Evolutionary conservation across 1,140 invertebrate species (phyloP), one percentile per base, ranked within the genome.

Genomic region (Danaus plexippus): DNA sequence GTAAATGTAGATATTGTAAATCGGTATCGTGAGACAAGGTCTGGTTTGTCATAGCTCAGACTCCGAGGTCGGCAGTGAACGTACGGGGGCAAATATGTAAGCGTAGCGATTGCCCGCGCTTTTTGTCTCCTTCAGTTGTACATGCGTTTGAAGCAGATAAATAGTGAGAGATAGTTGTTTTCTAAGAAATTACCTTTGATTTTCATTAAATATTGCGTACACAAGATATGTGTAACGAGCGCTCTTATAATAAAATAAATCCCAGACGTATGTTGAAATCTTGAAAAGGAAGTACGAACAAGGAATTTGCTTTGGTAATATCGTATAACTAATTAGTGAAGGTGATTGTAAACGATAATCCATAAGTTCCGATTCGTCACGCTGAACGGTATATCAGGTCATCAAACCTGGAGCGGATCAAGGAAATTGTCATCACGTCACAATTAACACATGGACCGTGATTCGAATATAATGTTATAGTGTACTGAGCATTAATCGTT

Each of bases 21-120:
- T 57, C 68, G 61, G 66, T 69, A 73, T 77, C 71, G 69, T 65
- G 66, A 50, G 57, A 56, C 59, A 83, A 83, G 80, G 77, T 80
- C 79, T 74, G 69, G 59, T 67, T 61, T 67, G 57, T 72, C 67
- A 64, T 67, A 63, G 59, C 61, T 63, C 54, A 46, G 49, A 18
- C 60, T 54, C 56, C 80, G 78, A 81, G 80, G 80, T 80, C 80
- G 59, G 55, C 68, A 54, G 80, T 84, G 80, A 84, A 84, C 67
- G 80, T 75, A 67, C 72, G 60, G 64, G 60, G 59, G 64, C 70
- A 75, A 75, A 73, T 71, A 75, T 73, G 66, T 68, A 64, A 68
- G 62, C 65, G 66, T 72, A 69, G 68, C 70, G 73, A 70, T 73
- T 69, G 65, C 59, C 66, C 64, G 71, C 71, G 61, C 59, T 61